Conservation (phyloP, 2,113 vertebrate genomes). For the Penelope pileata region DNA sequence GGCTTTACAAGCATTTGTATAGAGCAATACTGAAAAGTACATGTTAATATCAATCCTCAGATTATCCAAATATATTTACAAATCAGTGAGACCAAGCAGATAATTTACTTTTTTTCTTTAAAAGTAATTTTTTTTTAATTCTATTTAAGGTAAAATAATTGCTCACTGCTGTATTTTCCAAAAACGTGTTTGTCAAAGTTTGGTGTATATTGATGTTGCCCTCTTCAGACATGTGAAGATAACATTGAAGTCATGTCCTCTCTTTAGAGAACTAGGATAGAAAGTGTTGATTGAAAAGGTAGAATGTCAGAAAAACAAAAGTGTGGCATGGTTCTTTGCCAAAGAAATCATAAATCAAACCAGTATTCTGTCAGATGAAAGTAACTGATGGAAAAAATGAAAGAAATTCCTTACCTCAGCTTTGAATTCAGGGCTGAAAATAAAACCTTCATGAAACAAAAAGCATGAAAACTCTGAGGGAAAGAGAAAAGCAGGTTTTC, state of each 20-base stretch:
- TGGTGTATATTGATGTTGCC: neutral
- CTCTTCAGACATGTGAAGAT: neutral
- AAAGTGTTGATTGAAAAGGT: neutral
- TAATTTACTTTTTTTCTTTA: neutral
- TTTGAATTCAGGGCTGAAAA: constrained; percentile 2
- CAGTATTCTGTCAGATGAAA: neutral
- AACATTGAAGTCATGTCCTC: neutral
- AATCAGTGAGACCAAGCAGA: neutral
- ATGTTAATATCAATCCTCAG: neutral
- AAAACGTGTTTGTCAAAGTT: neutral
- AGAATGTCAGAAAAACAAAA: neutral
- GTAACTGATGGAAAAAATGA: neutral
- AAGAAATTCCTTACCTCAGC: neutral
- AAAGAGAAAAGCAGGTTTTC: constrained; percentile 8
- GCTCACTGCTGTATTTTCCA: neutral
- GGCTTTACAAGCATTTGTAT: neutral
- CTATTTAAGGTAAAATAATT: neutral
- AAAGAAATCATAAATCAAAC: constrained; percentile 7
- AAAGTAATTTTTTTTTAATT: neutral
- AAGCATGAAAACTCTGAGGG: neutral
- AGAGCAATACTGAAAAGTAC: neutral
- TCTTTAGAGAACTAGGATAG: neutral
- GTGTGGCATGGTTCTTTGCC: neutral
- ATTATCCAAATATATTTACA: neutral
- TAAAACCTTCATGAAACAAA: neutral